phyloP scores from a whole-genome alignment of 2,888 invertebrate species.

The Chaetogeoica ovagalla region DNA sequence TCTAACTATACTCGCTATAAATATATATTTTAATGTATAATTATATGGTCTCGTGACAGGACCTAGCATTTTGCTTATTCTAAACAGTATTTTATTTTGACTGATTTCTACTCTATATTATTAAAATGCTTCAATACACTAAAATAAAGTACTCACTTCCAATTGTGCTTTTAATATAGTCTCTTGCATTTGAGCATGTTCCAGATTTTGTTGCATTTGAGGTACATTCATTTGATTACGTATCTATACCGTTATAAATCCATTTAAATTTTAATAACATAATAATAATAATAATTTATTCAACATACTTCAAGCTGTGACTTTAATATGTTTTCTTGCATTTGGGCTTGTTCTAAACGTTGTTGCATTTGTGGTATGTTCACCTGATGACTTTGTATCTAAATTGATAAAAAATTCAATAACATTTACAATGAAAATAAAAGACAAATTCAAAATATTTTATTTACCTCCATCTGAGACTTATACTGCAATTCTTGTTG shows the following conservation, averaged over 20 bases:
- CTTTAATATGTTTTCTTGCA: slow-evolving; percentile 49
- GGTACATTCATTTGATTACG: slow-evolving; percentile 67
- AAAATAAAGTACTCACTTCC: slow-evolving; percentile 63
- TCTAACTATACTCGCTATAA: too few species aligned
- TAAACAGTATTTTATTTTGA: too few species aligned
- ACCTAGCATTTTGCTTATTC: too few species aligned
- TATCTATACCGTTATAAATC: slow-evolving; percentile 58
- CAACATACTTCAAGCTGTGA: slow-evolving; percentile 36
- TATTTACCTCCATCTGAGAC: slow-evolving; percentile 69
- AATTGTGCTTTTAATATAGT: slow-evolving; percentile 75
- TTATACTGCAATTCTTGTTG: slow-evolving; percentile 79
- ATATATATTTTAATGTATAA: too few species aligned
- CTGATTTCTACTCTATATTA: background rate
- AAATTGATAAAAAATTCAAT: background rate
- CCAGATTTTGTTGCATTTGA: slow-evolving; percentile 69
- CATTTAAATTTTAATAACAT: slow-evolving; percentile 20
- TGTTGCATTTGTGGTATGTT: slow-evolving; percentile 53
- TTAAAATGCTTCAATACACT: slow-evolving; percentile 13
- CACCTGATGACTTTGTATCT: slow-evolving; percentile 52
- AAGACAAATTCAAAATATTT: background rate
- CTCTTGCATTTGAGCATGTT: slow-evolving; percentile 78
- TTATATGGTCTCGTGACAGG: too few species aligned
- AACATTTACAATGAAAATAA: background rate
- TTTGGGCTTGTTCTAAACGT: slow-evolving; percentile 41
- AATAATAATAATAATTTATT: slow-evolving; percentile 33